Evolutionary conservation across 2,888 invertebrate genomes (phyloP).

Genomic region (Opisthograptis luteolata): DNA sequence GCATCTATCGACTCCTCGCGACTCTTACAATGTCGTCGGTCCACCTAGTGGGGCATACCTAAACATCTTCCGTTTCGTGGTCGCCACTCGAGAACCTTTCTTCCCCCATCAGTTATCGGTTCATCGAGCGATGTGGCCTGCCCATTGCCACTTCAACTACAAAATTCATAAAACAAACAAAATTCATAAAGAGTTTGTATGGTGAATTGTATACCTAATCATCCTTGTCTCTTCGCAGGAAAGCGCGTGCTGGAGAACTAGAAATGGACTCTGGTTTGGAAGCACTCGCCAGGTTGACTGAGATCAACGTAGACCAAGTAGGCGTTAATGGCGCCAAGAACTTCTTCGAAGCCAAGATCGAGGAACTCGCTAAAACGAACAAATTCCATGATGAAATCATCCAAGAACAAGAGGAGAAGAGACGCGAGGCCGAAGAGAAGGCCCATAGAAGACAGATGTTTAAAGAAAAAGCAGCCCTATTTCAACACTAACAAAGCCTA

Average conservation of each 20-base stretch:
- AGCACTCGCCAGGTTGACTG: constrained; percentile 93
- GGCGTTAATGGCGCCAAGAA: constrained; percentile 97
- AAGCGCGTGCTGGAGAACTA: constrained; percentile 96
- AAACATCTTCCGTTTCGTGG: no score
- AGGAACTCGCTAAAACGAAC: constrained; percentile 91
- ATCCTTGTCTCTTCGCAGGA: constrained; percentile 76
- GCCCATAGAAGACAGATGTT: constrained; percentile 92
- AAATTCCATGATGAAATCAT: constrained; percentile 97
- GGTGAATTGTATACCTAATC: background rate
- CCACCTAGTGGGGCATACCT: no score
- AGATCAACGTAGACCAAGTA: constrained; percentile 96
- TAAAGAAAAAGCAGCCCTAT: constrained; percentile 94
- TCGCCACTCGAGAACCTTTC: no score
- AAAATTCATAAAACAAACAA: no score
- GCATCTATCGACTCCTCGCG: no score
- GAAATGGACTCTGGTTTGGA: constrained; percentile 93
- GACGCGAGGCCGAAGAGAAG: constrained; percentile 92
- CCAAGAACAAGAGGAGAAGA: constrained; percentile 95
- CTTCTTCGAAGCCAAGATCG: constrained; percentile 98
- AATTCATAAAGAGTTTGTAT: background rate
- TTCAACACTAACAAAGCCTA: constrained; percentile 74
- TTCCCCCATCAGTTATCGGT: no score
- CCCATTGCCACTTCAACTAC: no score
- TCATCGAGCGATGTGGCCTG: no score
- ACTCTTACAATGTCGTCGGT: no score